Conservation (phyloP, 64 coral and sea anemone genomes). For the Montipora efflorescens region DNA sequence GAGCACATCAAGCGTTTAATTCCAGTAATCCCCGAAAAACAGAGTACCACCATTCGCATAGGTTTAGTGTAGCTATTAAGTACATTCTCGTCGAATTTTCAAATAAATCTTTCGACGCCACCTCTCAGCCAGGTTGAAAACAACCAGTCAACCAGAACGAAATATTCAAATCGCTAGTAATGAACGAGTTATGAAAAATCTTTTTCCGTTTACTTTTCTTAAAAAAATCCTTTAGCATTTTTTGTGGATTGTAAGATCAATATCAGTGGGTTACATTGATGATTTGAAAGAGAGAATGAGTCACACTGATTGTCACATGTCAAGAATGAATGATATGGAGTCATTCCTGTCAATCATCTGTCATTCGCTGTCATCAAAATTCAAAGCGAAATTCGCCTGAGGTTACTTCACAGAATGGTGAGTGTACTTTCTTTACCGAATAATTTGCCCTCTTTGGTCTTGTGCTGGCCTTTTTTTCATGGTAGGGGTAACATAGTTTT, state of each 20-base stretch:
- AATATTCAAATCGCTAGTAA: not conserved
- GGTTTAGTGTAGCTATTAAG: too few relatives aligned
- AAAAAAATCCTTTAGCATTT: not conserved
- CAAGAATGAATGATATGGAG: not conserved
- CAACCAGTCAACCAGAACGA: not conserved
- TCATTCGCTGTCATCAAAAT: constrained; percentile 13
- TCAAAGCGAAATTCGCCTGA: constrained; percentile 29
- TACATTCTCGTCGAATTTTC: not conserved
- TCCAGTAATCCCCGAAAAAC: too few relatives aligned
- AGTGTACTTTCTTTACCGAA: not conserved
- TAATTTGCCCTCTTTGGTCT: not conserved
- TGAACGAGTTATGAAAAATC: too few relatives aligned
- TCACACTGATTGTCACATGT: constrained; percentile 6
- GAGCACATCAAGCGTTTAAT: too few relatives aligned
- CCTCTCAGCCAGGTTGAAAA: not conserved
- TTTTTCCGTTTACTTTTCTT: not conserved
- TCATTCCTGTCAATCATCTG: constrained; percentile 10
- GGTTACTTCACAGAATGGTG: constrained; percentile 11
- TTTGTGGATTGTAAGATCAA: not conserved
- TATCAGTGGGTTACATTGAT: not conserved
- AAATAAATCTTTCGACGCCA: too few relatives aligned
- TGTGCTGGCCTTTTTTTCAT: not conserved
- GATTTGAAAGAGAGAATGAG: not conserved
- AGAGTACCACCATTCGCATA: too few relatives aligned
- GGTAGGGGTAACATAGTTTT: not conserved